Base-by-base conservation (phyloP, 2,113 vertebrate genomes). In the Calyptomena viridis region DNA sequence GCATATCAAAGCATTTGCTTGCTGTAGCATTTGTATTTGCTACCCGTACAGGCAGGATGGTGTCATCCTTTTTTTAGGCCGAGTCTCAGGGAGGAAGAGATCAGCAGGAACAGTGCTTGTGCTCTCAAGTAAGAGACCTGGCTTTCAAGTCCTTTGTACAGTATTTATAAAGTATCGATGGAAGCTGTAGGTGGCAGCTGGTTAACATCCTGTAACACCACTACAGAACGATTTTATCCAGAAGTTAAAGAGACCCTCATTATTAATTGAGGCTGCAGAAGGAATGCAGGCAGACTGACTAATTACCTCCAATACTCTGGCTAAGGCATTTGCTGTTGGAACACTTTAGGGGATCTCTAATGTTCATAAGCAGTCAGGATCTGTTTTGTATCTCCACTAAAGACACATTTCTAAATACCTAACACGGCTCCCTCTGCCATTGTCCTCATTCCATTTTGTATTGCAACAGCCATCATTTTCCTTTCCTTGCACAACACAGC, bases 261-360 rank as follows among this genome's bases (percentile, higher is more conserved):
- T 94, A 96, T 93, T 95, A 94, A 97, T 77, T 91, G 93, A 91
- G 84, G 67, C 58, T 87, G 84, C 67, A 73, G 53, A 39, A 95
- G 53, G 59, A 93, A 90, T 13, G 42, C 72, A 84, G 35, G 84
- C 89, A 74, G 91, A 40, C 86, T n/a, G 25, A 86, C 72, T 93
- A 94, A 95, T 95, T 89, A 80, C 82, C 72, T 80, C 4, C 0
- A 14, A 53, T 67, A 25, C 30, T 58, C 59, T 12, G 39, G 78
- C 75, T 28, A 35, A 42, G 63, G 59, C 0, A 0, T n/a, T 76
- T 30, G 63, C 59, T 58, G 58, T n/a, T 69, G 63, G 46, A 90
- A 71, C 40, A 44, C 2, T 1, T 31, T 55, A 25, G 44, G 21
- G 75, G 46, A 85, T 91, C 71, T 76, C 39, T 18, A 42, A 39